Conservation (phyloP, 2,888 invertebrate species). For the Barypeithes pellucidus region DNA sequence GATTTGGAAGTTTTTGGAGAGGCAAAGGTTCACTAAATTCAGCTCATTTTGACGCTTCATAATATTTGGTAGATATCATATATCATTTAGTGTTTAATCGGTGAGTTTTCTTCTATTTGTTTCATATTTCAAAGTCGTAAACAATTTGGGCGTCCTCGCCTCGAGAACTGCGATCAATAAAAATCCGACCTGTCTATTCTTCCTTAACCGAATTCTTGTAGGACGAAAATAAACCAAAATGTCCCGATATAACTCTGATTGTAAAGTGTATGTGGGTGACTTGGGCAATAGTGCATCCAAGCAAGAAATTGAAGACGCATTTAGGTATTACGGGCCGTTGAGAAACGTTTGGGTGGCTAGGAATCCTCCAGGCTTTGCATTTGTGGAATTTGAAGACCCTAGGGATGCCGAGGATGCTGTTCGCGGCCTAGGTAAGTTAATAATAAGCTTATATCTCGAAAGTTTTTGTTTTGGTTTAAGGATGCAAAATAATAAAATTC, state of each 20-base stretch:
- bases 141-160: constrained; percentile 42
- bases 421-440: constrained; percentile 83
- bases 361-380: constrained; percentile 94
- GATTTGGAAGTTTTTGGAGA: background rate
- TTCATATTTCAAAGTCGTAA: constrained; percentile 7
- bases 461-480: background rate
- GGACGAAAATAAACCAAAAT: constrained; percentile 67
- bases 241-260: constrained; percentile 88
- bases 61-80: background rate
- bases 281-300: constrained; percentile 92
- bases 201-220: background rate
- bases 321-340: constrained; percentile 90
- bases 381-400: constrained; percentile 91
- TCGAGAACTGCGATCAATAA: constrained; percentile 27
- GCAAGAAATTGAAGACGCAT: constrained; percentile 90
- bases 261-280: constrained; percentile 95
- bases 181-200: background rate
- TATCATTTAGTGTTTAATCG: background rate
- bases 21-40: background rate
- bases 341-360: constrained; percentile 95
- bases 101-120: constrained; percentile 29
- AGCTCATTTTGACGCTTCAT: background rate
- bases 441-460: background rate
- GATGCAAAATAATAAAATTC: background rate
- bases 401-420: constrained; percentile 92